Percentiles rank a stretch among this genome's conserved stretches.
phyloP scores from a whole-genome alignment of 2,888 invertebrate species.

The Pteria penguin region DNA sequence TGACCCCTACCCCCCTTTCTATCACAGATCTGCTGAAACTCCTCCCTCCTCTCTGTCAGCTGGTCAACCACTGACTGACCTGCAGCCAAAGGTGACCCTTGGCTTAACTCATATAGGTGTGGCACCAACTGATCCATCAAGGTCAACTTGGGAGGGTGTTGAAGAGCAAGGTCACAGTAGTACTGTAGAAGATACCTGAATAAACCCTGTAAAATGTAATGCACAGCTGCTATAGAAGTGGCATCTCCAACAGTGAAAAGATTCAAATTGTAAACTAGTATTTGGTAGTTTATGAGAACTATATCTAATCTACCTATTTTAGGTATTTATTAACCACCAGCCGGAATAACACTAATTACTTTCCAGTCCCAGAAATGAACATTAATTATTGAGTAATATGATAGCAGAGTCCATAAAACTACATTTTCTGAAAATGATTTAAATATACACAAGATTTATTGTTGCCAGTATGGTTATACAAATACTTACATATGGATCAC shows the following conservation, averaged over 20 bases:
- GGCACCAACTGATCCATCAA: conserved; percentile 80
- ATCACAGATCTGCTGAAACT: conserved; percentile 60
- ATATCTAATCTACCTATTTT: too few species aligned
- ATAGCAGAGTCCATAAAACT: too few species aligned
- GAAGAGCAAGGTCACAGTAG: conserved; percentile 85
- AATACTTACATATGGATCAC: too few species aligned
- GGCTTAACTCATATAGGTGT: conserved; percentile 85
- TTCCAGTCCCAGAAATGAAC: too few species aligned
- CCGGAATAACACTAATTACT: too few species aligned
- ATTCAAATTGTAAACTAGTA: background rate
- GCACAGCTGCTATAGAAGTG: background rate
- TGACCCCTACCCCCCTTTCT: conserved; percentile 79
- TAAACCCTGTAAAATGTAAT: conserved; percentile 81
- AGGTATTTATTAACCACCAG: too few species aligned
- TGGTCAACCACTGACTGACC: conserved; percentile 82
- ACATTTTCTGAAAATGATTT: too few species aligned
- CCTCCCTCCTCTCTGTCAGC: conserved; percentile 60
- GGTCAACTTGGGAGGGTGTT: conserved; percentile 63
- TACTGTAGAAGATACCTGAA: conserved; percentile 90
- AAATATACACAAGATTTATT: too few species aligned
- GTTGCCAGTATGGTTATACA: too few species aligned
- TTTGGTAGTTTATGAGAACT: too few species aligned
- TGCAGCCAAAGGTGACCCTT: conserved; percentile 86
- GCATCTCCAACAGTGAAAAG: background rate
- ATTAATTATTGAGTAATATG: too few species aligned